Evolutionary conservation across 1,140 invertebrate genomes (phyloP).

Genomic region (Drosophila triauraria): DNA sequence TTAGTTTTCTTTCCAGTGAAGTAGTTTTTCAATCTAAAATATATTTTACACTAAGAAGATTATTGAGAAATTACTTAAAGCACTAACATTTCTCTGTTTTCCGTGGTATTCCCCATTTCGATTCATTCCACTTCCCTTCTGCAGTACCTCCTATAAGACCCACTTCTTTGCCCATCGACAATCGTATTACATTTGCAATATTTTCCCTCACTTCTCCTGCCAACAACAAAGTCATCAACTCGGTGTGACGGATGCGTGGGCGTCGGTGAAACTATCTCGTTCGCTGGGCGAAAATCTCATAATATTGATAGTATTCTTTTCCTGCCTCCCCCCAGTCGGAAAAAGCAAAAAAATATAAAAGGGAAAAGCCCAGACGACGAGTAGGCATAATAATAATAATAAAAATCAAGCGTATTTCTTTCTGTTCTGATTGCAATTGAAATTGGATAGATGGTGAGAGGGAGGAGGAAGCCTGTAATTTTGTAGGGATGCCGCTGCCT

Average conservation of each 20-base stretch:
- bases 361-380: conserved; percentile 11
- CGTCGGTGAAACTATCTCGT: conserved; percentile 24
- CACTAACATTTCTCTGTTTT: neutral
- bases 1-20: too few species aligned
- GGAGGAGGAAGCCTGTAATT: conserved; percentile 32
- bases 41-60: neutral
- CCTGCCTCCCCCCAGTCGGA: conserved; percentile 7
- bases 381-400: conserved; percentile 48
- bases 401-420: conserved; percentile 69
- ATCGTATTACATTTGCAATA: conserved; percentile 80
- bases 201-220: conserved; percentile 52
- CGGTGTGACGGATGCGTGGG: conserved; percentile 44
- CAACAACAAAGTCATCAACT: conserved; percentile 44
- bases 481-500: conserved; percentile 4
- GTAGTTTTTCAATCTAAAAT: too few species aligned
- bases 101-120: neutral
- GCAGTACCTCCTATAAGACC: neutral
- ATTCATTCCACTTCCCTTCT: neutral
- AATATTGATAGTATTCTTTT: conserved; percentile 64
- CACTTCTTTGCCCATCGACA: conserved; percentile 27
- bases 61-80: neutral
- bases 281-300: conserved; percentile 68
- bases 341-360: neutral
- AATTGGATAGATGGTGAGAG: conserved; percentile 22
- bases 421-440: conserved; percentile 58